Base-by-base conservation (phyloP, 2,797 vertebrate genomes). In the Sebastolobus altivelis region DNA sequence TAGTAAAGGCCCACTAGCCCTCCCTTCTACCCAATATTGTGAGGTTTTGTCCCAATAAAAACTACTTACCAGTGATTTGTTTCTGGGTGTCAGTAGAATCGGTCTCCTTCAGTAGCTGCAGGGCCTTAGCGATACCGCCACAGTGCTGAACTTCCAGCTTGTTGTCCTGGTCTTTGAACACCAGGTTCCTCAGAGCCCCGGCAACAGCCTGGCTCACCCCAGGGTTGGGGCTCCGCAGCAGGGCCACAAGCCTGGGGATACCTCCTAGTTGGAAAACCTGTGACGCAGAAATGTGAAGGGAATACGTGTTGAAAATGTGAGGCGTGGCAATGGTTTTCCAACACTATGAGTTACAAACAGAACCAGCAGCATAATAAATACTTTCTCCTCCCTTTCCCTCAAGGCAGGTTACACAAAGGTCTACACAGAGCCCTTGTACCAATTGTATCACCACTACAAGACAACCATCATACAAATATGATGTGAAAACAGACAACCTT, bases 171-270 rank as follows among this genome's bases (percentile, higher is more conserved):
- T 97, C 90, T 81, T 95, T 95, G 90, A 97, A 99, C 40, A 97
- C 97, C 58, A 97, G 86, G 91, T 99, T 99, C 70, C 98, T 96
- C 73, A 99, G 96, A 18, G 98, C 97, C 2, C 96, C 97, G 0
- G 97, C 95, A 0, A 95, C 95, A 0, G 95, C 96, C 87, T 96
- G 95, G 90, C 94, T 96, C 33, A 98, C 94, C 0, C 88, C 95
- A 61, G 94, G 83, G 90, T 95, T 96, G 11, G 94, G 58, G 83
- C 95, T 97, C 46, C 91, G 90, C 70, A 99, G 95, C 62, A 99
- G 94, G 35, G 85, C 65, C 11, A 99, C 95, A 0, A 99, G 95
- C 71, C 67, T 54, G 54, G 95, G 93, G 27, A 99, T 97, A n/a
- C 97, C 98, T 1, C 91, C 89, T 4, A 97, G 88, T 4, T 92